These are phyloP conservation scores for Danaus chrysippus DNA, from an alignment of 2,888 invertebrate genomes.

Conservation along the genomic window DNA sequence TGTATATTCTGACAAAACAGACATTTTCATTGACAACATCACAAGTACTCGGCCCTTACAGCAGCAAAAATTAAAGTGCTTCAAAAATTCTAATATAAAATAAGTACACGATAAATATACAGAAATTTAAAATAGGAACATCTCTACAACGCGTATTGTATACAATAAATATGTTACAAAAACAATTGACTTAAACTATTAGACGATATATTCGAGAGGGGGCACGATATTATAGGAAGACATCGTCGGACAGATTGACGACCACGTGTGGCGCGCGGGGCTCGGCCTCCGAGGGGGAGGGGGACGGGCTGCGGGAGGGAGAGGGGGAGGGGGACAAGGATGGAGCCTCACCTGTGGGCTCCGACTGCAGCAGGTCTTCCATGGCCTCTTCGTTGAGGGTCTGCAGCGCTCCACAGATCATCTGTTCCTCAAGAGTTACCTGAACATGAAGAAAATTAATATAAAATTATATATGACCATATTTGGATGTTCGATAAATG, in stretches of 20 bases:
- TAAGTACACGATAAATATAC: background rate
- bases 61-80: too few species aligned
- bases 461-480: constrained; percentile 63
- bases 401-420: constrained; percentile 95
- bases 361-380: constrained; percentile 91
- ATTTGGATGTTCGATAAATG: too few species aligned
- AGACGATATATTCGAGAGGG: background rate
- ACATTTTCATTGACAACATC: too few species aligned
- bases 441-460: constrained; percentile 47
- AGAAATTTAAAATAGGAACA: constrained; percentile 13
- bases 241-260: constrained; percentile 58
- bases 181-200: background rate
- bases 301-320: constrained; percentile 30
- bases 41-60: too few species aligned
- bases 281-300: constrained; percentile 32
- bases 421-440: constrained; percentile 96
- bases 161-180: constrained; percentile 1
- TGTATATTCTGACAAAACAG: background rate
- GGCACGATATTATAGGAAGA: constrained; percentile 43
- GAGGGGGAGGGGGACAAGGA: constrained; percentile 49
- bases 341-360: constrained; percentile 76
- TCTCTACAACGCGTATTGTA: constrained; percentile 15
- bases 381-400: constrained; percentile 95
- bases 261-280: constrained; percentile 49
- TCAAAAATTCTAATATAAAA: too few species aligned